These are phyloP conservation scores for Echeneis naucrates DNA, from an alignment of 2,797 vertebrate species.

Conservation along the genomic window DNA sequence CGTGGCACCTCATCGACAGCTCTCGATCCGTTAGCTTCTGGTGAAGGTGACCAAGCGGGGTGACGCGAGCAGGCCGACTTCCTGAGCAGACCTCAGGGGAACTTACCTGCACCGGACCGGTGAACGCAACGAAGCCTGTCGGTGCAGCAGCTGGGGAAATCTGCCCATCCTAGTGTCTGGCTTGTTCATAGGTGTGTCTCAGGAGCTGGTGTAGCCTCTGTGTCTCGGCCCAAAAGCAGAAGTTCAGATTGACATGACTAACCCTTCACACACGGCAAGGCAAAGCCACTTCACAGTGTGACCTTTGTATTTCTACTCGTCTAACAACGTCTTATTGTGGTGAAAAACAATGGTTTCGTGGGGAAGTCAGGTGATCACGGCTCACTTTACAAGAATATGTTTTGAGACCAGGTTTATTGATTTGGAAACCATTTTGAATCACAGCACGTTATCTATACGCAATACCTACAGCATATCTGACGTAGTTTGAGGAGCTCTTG, in stretches of 20 bases:
- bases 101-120: background rate
- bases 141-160: background rate
- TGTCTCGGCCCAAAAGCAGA: slow-evolving; percentile 17
- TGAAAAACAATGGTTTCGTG: too few relatives aligned
- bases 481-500: background rate
- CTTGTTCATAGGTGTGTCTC: slow-evolving; percentile 21
- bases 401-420: background rate
- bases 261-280: background rate
- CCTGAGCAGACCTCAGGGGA: background rate
- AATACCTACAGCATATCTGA: background rate
- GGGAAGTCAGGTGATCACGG: background rate
- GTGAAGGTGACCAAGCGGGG: slow-evolving; percentile 4
- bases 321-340: too few relatives aligned
- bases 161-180: background rate
- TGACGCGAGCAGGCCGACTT: background rate
- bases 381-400: background rate
- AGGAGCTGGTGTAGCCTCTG: background rate
- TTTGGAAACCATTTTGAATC: background rate
- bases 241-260: slow-evolving; percentile 28
- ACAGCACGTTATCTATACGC: background rate
- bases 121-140: background rate
- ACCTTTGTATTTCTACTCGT: background rate
- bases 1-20: slow-evolving; percentile 83
- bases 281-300: background rate
- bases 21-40: slow-evolving; percentile 41